phyloP scores from a whole-genome alignment of 2,113 vertebrate genomes.

The Rhinoptilus africanus region DNA sequence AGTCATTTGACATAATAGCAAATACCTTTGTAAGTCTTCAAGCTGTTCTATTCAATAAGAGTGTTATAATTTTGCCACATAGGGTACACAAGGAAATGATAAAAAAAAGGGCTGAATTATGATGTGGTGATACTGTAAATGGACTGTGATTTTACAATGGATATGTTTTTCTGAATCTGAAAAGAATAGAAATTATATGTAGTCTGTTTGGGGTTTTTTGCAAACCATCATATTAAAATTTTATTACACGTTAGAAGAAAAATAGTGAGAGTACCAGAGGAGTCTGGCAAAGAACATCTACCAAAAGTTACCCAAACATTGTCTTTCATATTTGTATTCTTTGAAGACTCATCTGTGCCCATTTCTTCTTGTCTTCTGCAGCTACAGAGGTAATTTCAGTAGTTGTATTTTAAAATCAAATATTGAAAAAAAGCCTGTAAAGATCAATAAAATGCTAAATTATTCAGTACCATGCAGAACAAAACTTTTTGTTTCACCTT shows the following conservation, averaged over 20 bases:
- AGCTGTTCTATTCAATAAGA: not conserved
- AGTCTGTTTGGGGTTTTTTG: not conserved
- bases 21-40: constrained; percentile 11
- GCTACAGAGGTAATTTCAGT: not conserved
- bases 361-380: not conserved
- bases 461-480: not conserved
- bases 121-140: not conserved
- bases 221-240: not conserved
- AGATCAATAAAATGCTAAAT: constrained; percentile 37
- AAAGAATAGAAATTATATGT: not conserved
- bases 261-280: not conserved
- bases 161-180: not conserved
- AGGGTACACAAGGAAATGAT: not conserved
- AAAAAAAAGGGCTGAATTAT: not conserved
- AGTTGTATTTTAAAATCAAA: not conserved
- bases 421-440: constrained; percentile 8
- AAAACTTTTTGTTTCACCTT: constrained; percentile 6
- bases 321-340: not conserved
- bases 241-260: not conserved
- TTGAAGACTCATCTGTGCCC: not conserved
- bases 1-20: not conserved
- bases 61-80: not conserved
- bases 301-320: not conserved
- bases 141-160: not conserved
- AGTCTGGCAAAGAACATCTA: not conserved